phyloP scores from a whole-genome alignment of 2,113 vertebrate species.

The Ceyx cyanopectus region DNA sequence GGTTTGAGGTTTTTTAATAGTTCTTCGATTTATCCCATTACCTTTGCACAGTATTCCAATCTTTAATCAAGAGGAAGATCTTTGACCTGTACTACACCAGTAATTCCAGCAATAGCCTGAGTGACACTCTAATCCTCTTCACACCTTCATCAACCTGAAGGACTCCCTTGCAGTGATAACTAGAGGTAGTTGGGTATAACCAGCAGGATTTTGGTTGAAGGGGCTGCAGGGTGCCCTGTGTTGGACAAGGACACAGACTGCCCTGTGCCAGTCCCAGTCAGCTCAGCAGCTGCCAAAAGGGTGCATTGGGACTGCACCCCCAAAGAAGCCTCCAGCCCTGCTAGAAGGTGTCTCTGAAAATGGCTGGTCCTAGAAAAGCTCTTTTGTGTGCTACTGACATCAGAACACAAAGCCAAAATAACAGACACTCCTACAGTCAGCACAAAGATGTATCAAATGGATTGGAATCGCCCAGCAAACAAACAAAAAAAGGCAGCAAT shows the following conservation, averaged over 20 bases:
- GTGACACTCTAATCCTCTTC: background rate
- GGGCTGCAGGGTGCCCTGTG: background rate
- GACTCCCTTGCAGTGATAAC: background rate
- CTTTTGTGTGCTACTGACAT: fast-evolving
- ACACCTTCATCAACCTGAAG: fast-evolving
- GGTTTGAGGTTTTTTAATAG: background rate
- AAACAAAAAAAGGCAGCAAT: background rate
- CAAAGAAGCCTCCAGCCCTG: background rate
- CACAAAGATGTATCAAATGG: background rate
- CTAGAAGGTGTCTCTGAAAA: background rate
- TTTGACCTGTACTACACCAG: background rate
- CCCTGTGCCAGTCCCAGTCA: background rate
- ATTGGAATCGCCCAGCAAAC: background rate
- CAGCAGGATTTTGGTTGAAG: no score
- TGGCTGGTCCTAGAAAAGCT: background rate
- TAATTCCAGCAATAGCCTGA: background rate
- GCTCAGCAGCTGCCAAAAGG: background rate
- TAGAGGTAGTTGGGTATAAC: no score
- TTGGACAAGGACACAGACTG: background rate
- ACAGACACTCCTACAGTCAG: background rate
- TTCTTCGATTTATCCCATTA: background rate
- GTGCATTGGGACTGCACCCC: background rate
- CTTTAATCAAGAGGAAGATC: background rate
- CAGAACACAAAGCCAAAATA: background rate
- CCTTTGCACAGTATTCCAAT: background rate